Base-by-base conservation (phyloP, 2,888 invertebrate genomes). In the Aphelenchoides bicaudatus region DNA sequence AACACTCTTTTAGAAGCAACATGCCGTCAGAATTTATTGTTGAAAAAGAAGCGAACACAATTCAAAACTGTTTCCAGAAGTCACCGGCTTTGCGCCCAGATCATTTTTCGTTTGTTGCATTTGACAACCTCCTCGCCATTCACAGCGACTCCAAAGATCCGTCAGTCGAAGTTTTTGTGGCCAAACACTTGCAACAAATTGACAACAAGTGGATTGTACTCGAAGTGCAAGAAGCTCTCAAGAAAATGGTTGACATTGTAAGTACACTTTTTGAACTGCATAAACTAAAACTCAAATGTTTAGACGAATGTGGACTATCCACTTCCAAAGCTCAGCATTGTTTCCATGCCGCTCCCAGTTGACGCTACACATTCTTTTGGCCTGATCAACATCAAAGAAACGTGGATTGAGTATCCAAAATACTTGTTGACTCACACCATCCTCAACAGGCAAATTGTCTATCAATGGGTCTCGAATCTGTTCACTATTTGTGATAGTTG, bases 381-480 rank as follows among this genome's bases (percentile, higher is more conserved):
- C 27, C 43, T 66, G 25, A 61, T 67, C 30, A 53, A 54, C 13
- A 43, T 66, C 19, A 69, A 69, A 23, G 67, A 65, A 21, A 65
- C 53, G 6, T 70, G 64, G 64, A 49, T 66, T 37, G 67, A 66
- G 47, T 71, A 66, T 27, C 70, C 67, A 23, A 66, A 66, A 46
- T 66, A 67, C 39, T 37, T 68, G 25, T 30, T 58, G 10, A 67
- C 67, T 2, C 67, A 70, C 46, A 38, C 30, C 21, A 50, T 70
- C 28, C 51, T 66, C 27, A 39, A 58, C 37, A 39, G 56, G 25
- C 61, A 70, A 51, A 31, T 66, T 13, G 59, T 66, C n/a, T 63
- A 63, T 16, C 67, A 66, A 39, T 66, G 67, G 67, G 56, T 67
- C 28, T 49, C 52, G 13, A 71, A 68, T 49, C 48, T 71, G 34